phyloP scores from a whole-genome alignment of 2,113 vertebrate species.

The Reinhardtius hippoglossoides region DNA sequence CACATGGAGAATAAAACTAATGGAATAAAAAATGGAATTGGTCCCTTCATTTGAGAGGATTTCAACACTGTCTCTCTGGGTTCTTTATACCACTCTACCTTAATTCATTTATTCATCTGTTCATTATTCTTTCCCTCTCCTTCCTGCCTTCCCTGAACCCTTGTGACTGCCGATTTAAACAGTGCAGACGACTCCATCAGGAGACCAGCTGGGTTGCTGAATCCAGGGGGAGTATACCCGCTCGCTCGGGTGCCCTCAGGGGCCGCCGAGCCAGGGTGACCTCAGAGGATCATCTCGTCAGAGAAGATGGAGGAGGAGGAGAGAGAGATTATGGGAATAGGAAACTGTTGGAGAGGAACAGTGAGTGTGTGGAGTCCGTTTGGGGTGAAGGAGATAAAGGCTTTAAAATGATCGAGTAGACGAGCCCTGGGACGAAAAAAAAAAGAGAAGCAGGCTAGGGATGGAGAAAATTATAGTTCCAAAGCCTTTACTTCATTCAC shows the following conservation, averaged over 20 bases:
- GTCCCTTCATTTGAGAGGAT: constrained; percentile 40
- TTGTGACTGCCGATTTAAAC: background rate
- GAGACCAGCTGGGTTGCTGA: background rate
- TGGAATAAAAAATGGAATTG: constrained; percentile 37
- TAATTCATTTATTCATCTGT: constrained; percentile 9
- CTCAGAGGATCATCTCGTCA: constrained; percentile 51
- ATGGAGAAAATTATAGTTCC: constrained; percentile 14
- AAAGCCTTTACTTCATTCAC: constrained; percentile 28
- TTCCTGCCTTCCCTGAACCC: constrained; percentile 12
- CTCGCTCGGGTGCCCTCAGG: constrained; percentile 2
- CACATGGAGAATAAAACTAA: constrained; percentile 15
- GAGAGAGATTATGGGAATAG: constrained; percentile 27
- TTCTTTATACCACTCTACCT: constrained; percentile 16
- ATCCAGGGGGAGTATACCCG: constrained; percentile 19
- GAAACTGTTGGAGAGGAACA: background rate
- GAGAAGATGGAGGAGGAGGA: constrained; percentile 27
- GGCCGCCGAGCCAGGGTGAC: constrained; percentile 48
- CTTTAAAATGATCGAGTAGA: constrained; percentile 35
- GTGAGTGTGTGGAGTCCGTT: background rate
- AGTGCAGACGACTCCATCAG: no score
- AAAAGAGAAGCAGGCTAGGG: background rate
- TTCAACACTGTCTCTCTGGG: constrained; percentile 19
- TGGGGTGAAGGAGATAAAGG: constrained; percentile 40
- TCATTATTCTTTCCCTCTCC: constrained; percentile 18
- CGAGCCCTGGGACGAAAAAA: background rate